Conservation (phyloP, 2,113 vertebrate genomes). For the Hystrix brachyura region DNA sequence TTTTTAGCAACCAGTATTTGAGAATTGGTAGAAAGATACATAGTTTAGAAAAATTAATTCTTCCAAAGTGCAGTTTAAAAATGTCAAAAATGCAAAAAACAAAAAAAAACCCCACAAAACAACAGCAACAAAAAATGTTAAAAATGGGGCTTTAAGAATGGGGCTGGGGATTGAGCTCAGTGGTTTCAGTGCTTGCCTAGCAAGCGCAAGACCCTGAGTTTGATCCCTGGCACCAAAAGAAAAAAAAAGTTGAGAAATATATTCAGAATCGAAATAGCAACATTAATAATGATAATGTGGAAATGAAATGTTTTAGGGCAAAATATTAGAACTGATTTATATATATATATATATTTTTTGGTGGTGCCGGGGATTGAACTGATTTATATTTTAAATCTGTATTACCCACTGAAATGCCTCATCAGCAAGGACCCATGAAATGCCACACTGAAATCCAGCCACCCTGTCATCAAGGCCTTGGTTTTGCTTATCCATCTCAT, state of each 20-base stretch:
- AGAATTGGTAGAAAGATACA: slow-evolving; percentile 16
- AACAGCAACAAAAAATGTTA: too few relatives aligned
- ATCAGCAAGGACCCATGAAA: background rate
- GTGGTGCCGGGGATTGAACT: background rate
- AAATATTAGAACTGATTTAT: background rate
- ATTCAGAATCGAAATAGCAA: slow-evolving; percentile 15
- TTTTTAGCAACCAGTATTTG: background rate
- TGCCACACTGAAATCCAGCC: background rate
- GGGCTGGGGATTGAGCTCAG: too few relatives aligned
- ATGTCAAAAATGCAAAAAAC: background rate
- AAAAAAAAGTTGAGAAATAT: background rate
- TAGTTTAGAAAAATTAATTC: background rate
- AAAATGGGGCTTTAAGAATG: too few relatives aligned
- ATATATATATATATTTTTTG: background rate
- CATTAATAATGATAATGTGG: slow-evolving; percentile 14
- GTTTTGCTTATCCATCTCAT: background rate
- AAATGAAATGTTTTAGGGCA: background rate
- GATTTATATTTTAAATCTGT: slow-evolving; percentile 24
- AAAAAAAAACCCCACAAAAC: too few relatives aligned
- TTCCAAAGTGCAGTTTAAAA: slow-evolving; percentile 33
- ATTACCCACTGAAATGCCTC: background rate
- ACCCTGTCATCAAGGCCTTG: background rate
- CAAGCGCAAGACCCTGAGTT: too few relatives aligned
- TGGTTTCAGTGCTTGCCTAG: too few relatives aligned
- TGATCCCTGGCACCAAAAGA: too few relatives aligned